These are phyloP conservation scores for Mormyrus proboscirostris DNA, from an alignment of 2,797 vertebrate species.

Conservation along the genomic window DNA sequence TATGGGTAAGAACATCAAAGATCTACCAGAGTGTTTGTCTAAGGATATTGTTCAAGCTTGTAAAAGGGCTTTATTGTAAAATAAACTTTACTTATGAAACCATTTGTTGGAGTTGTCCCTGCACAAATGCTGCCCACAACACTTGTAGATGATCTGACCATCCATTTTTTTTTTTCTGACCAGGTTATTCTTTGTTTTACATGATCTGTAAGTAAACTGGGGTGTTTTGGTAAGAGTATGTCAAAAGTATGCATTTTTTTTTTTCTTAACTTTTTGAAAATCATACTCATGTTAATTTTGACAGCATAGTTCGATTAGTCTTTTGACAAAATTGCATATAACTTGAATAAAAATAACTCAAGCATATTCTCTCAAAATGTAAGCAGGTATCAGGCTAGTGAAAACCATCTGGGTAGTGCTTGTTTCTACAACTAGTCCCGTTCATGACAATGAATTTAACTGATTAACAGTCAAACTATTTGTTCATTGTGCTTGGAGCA, in stretches of 20 bases:
- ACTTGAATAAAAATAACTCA: background rate
- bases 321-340: background rate
- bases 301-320: background rate
- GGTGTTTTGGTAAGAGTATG: slow-evolving; percentile 24
- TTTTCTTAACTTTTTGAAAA: slow-evolving; percentile 53
- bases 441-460: background rate
- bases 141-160: background rate
- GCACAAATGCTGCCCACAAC: background rate
- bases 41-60: background rate
- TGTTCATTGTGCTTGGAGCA: background rate
- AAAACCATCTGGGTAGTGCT: background rate
- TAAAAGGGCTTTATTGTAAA: slow-evolving; percentile 13
- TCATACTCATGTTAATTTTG: background rate
- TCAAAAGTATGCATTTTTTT: slow-evolving; percentile 44
- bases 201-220: slow-evolving; percentile 16
- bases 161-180: background rate
- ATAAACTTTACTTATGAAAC: background rate
- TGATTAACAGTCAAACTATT: background rate
- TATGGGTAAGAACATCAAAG: background rate
- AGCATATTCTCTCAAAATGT: background rate
- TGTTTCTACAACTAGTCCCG: background rate
- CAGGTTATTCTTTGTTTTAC: slow-evolving; percentile 8
- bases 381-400: background rate
- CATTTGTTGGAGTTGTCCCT: background rate
- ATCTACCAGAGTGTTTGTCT: background rate